Percentiles rank a stretch among this genome's conserved stretches.
These are phyloP conservation scores for Ammospiza caudacuta DNA, from an alignment of 2,113 vertebrate genomes.

Conservation along the genomic window DNA sequence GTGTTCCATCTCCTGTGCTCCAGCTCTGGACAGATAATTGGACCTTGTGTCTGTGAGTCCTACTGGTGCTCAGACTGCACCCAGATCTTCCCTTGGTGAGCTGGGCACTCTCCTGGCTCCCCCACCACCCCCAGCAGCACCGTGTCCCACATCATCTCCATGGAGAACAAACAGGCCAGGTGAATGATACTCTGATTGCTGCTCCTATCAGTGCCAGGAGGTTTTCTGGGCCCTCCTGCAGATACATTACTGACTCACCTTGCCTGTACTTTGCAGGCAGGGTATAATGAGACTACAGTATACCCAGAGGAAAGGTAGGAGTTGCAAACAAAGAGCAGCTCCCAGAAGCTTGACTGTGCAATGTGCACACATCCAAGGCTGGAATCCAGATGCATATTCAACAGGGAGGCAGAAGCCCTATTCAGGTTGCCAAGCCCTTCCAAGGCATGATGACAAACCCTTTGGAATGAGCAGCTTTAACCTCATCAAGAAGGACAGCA, in stretches of 20 bases:
- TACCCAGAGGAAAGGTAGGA: neutral
- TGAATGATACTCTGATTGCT: neutral
- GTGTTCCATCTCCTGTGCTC: neutral
- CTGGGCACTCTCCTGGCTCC: neutral
- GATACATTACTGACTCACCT: accelerated
- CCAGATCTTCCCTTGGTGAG: neutral
- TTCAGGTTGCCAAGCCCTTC: neutral
- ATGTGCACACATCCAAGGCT: neutral
- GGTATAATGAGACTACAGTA: neutral
- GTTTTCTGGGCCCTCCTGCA: neutral
- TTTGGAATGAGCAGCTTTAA: neutral
- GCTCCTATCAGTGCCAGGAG: neutral
- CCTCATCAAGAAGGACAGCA: neutral
- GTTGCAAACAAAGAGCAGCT: neutral
- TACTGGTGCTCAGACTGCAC: neutral
- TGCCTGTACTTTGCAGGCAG: neutral
- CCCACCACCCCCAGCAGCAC: accelerated
- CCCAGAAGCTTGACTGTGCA: neutral
- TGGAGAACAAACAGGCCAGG: neutral
- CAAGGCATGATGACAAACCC: neutral
- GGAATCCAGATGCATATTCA: neutral
- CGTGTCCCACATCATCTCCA: neutral
- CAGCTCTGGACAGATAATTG: neutral
- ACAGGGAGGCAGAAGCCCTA: neutral
- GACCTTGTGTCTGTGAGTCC: neutral